Percentiles rank a stretch among this genome's conserved stretches.
Evolutionary conservation across 2,888 invertebrate species (phyloP).

Genomic region (Agrilus cyanescens): DNA sequence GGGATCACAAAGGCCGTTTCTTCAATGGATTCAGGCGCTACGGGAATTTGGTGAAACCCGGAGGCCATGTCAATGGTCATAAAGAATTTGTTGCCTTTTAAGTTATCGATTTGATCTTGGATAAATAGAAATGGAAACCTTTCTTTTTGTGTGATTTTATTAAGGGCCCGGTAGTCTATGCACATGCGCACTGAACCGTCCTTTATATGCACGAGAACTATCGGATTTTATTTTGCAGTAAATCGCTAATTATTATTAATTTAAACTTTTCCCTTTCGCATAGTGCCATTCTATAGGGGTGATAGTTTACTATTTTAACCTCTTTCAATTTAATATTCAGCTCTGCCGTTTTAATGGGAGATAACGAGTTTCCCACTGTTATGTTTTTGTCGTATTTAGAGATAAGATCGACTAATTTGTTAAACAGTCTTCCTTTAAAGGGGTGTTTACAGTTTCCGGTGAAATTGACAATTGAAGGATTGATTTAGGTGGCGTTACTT

Average conservation of each 20-base stretch:
- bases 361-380: no score
- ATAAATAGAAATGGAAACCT: constrained; percentile 5
- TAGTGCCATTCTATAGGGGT: constrained; percentile 8
- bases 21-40: no score
- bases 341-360: background rate
- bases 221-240: constrained; percentile 9
- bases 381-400: no score
- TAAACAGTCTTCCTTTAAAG: no score
- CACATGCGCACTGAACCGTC: constrained; percentile 3
- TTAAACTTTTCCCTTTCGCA: constrained; percentile 5
- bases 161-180: constrained; percentile 6
- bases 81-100: constrained; percentile 3
- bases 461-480: no score
- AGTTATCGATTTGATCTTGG: constrained; percentile 4
- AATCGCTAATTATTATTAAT: constrained; percentile 7
- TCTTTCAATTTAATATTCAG: constrained; percentile 1
- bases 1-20: no score
- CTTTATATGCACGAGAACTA: constrained; percentile 12
- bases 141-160: constrained; percentile 4
- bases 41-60: no score
- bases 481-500: no score
- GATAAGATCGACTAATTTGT: no score
- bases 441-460: no score
- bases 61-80: constrained; percentile 5
- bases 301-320: background rate